These are phyloP conservation scores for Campoletis raptor DNA, from an alignment of 2,888 invertebrate species.

Conservation along the genomic window DNA sequence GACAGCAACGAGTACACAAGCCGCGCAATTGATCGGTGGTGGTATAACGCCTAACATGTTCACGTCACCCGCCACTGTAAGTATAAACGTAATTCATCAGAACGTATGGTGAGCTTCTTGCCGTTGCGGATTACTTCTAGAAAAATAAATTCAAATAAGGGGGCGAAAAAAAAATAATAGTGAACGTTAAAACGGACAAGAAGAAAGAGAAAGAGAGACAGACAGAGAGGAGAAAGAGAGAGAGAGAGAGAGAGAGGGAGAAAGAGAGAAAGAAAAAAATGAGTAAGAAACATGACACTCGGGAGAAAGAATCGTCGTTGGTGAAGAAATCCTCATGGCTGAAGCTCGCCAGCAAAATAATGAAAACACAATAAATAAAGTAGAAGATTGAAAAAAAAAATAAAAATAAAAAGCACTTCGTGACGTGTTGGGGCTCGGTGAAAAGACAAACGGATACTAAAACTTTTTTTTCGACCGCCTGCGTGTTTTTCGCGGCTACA, in stretches of 20 bases:
- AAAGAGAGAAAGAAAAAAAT: not conserved
- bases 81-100: constrained; percentile 73
- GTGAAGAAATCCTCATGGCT: constrained; percentile 63
- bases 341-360: constrained; percentile 63
- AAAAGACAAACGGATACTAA: constrained; percentile 78
- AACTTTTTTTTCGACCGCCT: constrained; percentile 76
- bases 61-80: constrained; percentile 84
- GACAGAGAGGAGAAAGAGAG: not conserved
- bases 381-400: not conserved
- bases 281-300: not conserved
- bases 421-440: constrained; percentile 52
- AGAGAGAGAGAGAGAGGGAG: not conserved
- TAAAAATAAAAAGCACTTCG: constrained; percentile 41
- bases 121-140: constrained; percentile 64
- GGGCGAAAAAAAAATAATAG: not conserved
- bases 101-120: constrained; percentile 68
- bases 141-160: not conserved
- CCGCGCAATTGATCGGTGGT: constrained; percentile 89
- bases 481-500: constrained; percentile 83
- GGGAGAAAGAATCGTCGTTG: constrained; percentile 44
- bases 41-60: constrained; percentile 90
- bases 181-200: not conserved
- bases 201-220: not conserved
- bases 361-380: not conserved
- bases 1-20: constrained; percentile 88